phyloP scores from a whole-genome alignment of 2,797 vertebrate genomes.

The Anableps anableps region DNA sequence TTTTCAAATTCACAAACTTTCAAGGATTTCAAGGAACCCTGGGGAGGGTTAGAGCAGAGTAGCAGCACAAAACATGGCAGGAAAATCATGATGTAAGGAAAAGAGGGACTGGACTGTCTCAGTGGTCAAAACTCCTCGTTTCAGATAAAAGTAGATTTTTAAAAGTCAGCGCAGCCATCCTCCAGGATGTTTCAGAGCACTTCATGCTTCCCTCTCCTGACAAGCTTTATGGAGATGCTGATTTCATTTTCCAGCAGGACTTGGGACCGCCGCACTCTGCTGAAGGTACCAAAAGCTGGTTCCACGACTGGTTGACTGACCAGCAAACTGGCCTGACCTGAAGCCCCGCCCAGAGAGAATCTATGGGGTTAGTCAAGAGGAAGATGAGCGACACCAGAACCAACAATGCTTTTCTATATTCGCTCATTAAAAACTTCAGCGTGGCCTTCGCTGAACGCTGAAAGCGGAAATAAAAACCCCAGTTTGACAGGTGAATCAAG shows the following conservation, averaged over 20 bases:
- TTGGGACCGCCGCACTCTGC: not conserved
- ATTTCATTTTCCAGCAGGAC: not conserved
- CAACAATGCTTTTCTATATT: not conserved
- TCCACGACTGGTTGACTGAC: not conserved
- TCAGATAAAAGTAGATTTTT: too few relatives aligned
- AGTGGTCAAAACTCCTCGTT: too few relatives aligned
- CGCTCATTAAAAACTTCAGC: too few relatives aligned
- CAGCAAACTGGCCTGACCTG: too few relatives aligned
- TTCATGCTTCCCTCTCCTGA: not conserved
- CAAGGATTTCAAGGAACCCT: too few relatives aligned
- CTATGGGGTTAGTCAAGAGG: not conserved
- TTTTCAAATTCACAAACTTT: too few relatives aligned
- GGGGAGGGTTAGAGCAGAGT: too few relatives aligned
- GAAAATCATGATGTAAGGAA: too few relatives aligned
- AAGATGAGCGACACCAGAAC: not conserved
- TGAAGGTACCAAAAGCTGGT: not conserved
- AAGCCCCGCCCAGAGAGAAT: not conserved
- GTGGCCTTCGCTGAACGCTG: not conserved
- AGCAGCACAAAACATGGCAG: too few relatives aligned
- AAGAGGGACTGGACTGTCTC: too few relatives aligned
- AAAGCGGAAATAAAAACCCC: conserved; percentile 16
- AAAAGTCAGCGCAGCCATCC: too few relatives aligned
- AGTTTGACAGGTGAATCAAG: conserved; percentile 26
- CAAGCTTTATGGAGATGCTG: too few relatives aligned
- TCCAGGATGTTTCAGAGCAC: not conserved